Base-by-base conservation (phyloP, 2,113 vertebrate genomes). In the Nothobranchius kuhntae region DNA sequence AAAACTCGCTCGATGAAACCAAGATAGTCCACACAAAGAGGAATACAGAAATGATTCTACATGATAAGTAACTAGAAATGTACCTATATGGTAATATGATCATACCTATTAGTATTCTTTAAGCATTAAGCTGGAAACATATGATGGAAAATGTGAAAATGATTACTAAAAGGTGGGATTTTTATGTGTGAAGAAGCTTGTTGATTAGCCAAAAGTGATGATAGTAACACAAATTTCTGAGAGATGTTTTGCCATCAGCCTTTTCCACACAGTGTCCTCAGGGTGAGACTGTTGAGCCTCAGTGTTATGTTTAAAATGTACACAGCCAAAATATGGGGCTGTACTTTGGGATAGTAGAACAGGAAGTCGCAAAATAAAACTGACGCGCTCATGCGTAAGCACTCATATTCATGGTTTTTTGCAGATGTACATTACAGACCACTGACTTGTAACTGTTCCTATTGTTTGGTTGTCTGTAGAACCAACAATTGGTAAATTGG, bases 1-100 rank as follows among this genome's bases (percentile, higher is more conserved):
- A 8, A 44, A 9, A 30, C 40, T 55, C 81, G 77, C 80, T 75
- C 73, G 82, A 81, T 74, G 61, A 30, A 63, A 69, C 63, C 24
- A 50, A 60, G 56, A 10, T 53, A 60, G 48, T n/a, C 53, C 26
- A 3, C 50, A 62, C 10, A 11, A 78, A 7, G 10, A 52, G 6
- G 59, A 48, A 65, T 14, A 2, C 14, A 30, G 0, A 17, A 15
- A 35, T 15, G 15, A 26, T 9, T 15, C 24, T 9, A 12, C 24
- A n/a, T 35, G 30, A 30, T 30, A 30, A 3, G 30, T 30, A 3
- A 30, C 38, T 40, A 40, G 38, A 40, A 40, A 30, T 30, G 38
- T 8, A 40, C 38, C 6, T 6, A 40, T 40, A 4, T 30, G 4
- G 30, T 30, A 30, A 45, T 12, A 45, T 12, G 12, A 45, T 13